These are phyloP conservation scores for Lepidurus apus DNA, from an alignment of 1,140 invertebrate genomes.

Conservation along the genomic window DNA sequence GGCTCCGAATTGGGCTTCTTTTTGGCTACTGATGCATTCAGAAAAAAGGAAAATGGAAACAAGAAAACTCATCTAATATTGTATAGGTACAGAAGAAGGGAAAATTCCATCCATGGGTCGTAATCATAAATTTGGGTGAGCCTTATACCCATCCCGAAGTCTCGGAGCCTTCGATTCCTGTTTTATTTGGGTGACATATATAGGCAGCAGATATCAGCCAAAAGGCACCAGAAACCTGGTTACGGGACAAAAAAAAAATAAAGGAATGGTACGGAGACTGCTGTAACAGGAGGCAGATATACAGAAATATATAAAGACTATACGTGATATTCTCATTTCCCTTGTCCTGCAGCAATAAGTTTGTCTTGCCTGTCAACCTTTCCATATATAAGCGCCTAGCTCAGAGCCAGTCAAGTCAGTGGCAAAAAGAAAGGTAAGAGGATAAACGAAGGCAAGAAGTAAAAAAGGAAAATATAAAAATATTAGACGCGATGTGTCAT, in stretches of 20 bases:
- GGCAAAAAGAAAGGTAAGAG: background rate
- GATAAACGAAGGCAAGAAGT: slow-evolving; percentile 1
- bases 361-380: slow-evolving; percentile 21
- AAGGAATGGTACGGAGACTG: background rate
- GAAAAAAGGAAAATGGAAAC: background rate
- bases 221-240: slow-evolving; percentile 14
- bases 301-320: slow-evolving; percentile 15
- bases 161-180: slow-evolving; percentile 14
- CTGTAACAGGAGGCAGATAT: background rate
- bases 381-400: slow-evolving; percentile 5
- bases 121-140: background rate
- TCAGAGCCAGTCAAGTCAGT: slow-evolving; percentile 18
- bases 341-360: slow-evolving; percentile 21
- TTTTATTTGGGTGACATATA: slow-evolving; percentile 5
- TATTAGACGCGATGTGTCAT: background rate
- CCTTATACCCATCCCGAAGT: background rate
- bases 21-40: background rate
- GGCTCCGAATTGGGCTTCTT: background rate
- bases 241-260: background rate
- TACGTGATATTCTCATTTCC: slow-evolving; percentile 19
- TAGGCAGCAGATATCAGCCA: slow-evolving; percentile 9
- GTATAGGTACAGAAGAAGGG: background rate
- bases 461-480: background rate
- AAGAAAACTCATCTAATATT: too few species aligned
- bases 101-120: slow-evolving; percentile 3